Conservation (phyloP, 2,797 vertebrate genomes). For the Argentina silus region DNA sequence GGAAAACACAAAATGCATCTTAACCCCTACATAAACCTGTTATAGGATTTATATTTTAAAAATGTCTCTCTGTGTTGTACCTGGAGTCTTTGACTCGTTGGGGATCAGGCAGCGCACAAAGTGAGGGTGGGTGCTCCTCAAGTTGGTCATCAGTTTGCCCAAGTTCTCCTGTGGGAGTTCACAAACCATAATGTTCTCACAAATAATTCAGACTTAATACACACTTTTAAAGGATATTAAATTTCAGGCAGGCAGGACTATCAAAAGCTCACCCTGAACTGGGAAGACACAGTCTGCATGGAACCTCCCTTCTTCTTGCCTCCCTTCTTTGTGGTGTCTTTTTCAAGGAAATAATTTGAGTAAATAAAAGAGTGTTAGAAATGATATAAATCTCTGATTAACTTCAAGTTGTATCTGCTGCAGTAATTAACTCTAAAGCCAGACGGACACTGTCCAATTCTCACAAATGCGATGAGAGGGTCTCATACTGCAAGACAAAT, state of each 20-base stretch:
- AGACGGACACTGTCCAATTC: too few relatives aligned
- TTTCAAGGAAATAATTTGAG: background rate
- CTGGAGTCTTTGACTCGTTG: conserved; percentile 85
- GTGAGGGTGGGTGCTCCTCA: conserved; percentile 80
- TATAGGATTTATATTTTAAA: too few relatives aligned
- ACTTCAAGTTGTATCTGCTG: too few relatives aligned
- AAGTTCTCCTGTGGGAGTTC: background rate
- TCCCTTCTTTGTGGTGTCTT: conserved; percentile 5
- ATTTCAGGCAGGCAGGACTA: too few relatives aligned
- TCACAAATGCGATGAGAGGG: too few relatives aligned
- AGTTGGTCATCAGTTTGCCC: conserved; percentile 33
- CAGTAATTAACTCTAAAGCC: too few relatives aligned
- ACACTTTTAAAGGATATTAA: too few relatives aligned
- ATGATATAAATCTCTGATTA: too few relatives aligned
- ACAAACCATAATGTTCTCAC: background rate
- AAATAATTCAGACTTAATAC: background rate
- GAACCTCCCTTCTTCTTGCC: conserved; percentile 29
- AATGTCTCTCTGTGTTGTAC: conserved; percentile 51
- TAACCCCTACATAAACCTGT: too few relatives aligned
- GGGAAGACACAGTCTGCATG: conserved; percentile 27
- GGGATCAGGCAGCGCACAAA: conserved; percentile 86
- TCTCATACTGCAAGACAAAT: too few relatives aligned
- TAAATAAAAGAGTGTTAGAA: too few relatives aligned
- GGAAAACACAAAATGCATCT: conserved; percentile 2
- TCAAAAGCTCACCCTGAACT: conserved; percentile 15